Evolutionary conservation across 2,888 invertebrate genomes (phyloP).

Genomic region (Cylindroiulus punctatus): DNA sequence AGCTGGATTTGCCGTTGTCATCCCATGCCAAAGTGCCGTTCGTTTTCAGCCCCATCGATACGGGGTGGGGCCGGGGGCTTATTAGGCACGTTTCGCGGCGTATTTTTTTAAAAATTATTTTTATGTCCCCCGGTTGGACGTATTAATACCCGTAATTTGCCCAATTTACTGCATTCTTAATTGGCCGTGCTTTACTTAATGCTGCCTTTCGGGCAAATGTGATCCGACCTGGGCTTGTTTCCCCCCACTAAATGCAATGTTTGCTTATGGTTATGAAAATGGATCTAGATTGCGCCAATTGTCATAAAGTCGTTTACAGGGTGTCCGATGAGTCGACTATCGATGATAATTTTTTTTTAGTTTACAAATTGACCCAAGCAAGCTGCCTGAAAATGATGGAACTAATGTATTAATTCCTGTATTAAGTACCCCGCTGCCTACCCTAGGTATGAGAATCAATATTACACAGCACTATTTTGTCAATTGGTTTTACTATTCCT

Average conservation of each 20-base stretch:
- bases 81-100: neutral
- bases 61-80: no score
- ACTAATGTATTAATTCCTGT: no score
- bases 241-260: neutral
- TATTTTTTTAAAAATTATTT: slow-evolving; percentile 38
- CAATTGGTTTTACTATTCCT: no score
- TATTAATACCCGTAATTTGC: slow-evolving; percentile 13
- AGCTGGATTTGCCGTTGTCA: neutral
- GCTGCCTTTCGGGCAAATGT: neutral
- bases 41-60: neutral
- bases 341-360: no score
- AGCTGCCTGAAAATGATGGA: no score
- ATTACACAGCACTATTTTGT: no score
- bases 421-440: no score
- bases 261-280: neutral
- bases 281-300: neutral
- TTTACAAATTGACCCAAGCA: no score
- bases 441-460: no score
- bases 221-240: neutral
- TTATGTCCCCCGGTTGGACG: neutral
- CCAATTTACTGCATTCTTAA: slow-evolving; percentile 1
- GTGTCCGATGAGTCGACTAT: no score
- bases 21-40: neutral
- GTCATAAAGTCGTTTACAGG: no score
- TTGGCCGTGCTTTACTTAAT: slow-evolving; percentile 13